Evolutionary conservation across 2,888 invertebrate genomes (phyloP).

Genomic region (Leptothorax acervorum): DNA sequence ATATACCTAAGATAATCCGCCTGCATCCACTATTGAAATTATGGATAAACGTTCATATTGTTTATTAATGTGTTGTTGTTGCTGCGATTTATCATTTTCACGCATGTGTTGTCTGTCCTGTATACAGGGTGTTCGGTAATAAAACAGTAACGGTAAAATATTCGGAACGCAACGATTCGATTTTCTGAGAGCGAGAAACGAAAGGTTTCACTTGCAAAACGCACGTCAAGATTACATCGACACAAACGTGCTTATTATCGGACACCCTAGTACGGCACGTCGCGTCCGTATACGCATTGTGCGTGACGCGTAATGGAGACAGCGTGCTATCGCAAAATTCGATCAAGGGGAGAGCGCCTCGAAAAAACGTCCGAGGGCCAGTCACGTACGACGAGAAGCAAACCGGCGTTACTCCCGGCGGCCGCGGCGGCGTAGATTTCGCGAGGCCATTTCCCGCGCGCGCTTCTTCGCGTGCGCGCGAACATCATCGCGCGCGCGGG

Average conservation of each 20-base stretch:
- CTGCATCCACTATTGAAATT: not conserved
- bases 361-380: not conserved
- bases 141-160: not conserved
- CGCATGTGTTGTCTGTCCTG: not conserved
- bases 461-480: slow-evolving; percentile 41
- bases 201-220: not conserved
- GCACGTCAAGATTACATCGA: not conserved
- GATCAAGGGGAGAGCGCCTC: not conserved
- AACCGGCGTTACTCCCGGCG: not conserved
- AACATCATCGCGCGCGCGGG: slow-evolving; percentile 51
- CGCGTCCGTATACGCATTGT: not conserved
- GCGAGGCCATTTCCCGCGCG: slow-evolving; percentile 58
- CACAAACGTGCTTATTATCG: not conserved
- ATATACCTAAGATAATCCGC: not conserved
- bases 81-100: not conserved
- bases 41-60: not conserved
- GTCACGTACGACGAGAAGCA: not conserved
- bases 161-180: not conserved
- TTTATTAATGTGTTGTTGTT: not conserved
- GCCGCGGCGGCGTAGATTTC: slow-evolving; percentile 61
- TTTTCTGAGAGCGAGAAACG: not conserved
- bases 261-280: not conserved
- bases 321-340: not conserved
- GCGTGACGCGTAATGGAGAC: not conserved
- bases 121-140: not conserved